Conservation (phyloP, 2,113 vertebrate genomes). For the Hassar affinis region DNA sequence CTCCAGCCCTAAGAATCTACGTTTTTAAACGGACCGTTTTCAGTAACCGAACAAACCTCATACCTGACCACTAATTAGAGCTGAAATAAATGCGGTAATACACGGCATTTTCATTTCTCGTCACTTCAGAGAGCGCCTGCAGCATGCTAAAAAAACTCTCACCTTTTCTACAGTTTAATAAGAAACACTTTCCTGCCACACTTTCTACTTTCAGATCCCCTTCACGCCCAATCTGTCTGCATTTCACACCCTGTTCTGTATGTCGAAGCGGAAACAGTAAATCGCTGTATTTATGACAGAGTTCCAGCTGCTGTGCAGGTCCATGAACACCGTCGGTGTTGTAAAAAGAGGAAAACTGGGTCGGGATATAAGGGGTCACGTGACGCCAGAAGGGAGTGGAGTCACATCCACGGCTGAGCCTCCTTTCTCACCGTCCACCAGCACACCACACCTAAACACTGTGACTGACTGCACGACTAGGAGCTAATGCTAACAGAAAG, state of each 20-base stretch:
- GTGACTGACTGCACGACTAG: conserved; percentile 52
- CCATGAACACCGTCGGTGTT: not conserved
- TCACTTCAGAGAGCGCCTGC: conserved; percentile 4
- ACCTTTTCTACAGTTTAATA: not conserved
- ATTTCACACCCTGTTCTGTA: not conserved
- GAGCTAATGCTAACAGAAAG: conserved; percentile 48
- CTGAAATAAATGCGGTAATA: not conserved
- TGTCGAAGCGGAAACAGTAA: conserved; percentile 16
- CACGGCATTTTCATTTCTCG: not conserved
- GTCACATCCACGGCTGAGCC: conserved; percentile 43
- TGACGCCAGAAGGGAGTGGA: conserved; percentile 9
- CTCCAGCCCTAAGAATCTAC: not conserved
- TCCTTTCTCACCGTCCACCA: conserved; percentile 42
- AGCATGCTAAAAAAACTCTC: not conserved
- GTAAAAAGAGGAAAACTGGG: not conserved
- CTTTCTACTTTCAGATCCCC: not conserved
- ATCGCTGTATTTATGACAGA: not conserved
- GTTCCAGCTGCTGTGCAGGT: not conserved
- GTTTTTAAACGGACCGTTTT: not conserved
- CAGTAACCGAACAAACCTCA: not conserved
- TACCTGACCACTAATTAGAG: not conserved
- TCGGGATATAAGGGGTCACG: conserved; percentile 2
- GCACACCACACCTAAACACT: conserved; percentile 47
- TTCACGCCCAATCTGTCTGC: not conserved
- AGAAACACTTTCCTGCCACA: not conserved